A percentile compares a stretch with the other conserved stretches of the same genome.
These are phyloP conservation scores for Enteromius treurensis DNA, from an alignment of 2,797 vertebrate genomes.

Conservation along the genomic window DNA sequence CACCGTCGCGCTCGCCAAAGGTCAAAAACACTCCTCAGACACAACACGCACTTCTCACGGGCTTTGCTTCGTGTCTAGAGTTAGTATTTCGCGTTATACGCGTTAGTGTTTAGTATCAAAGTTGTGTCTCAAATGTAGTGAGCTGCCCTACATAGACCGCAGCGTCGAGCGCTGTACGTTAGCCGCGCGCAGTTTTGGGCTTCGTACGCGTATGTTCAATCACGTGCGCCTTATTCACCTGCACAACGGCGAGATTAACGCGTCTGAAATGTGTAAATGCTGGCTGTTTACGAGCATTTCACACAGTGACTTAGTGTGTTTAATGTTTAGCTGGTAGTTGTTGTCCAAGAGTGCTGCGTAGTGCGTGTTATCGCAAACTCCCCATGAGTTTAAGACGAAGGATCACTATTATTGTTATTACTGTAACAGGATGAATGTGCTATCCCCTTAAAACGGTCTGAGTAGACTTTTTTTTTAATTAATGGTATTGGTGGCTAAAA, in stretches of 20 bases:
- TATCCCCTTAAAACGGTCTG: neutral
- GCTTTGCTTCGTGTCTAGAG: neutral
- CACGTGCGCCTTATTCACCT: neutral
- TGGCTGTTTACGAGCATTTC: neutral
- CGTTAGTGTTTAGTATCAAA: neutral
- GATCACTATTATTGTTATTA: neutral
- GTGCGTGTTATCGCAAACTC: too few species aligned
- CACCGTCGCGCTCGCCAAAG: constrained; percentile 96
- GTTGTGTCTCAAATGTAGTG: neutral
- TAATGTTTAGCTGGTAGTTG: neutral
- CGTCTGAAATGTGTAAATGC: fast-evolving
- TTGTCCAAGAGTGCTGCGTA: neutral
- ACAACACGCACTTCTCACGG: fast-evolving
- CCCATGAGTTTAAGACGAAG: neutral
- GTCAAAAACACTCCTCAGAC: constrained; percentile 64
- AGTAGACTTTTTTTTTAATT: neutral
- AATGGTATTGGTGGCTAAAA: too few species aligned
- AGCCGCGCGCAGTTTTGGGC: neutral
- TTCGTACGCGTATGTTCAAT: neutral
- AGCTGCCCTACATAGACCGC: neutral
- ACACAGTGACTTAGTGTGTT: neutral
- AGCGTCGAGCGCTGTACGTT: neutral
- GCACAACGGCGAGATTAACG: too few species aligned
- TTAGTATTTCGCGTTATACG: neutral
- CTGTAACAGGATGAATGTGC: neutral